phyloP scores from a whole-genome alignment of 1,140 invertebrate species.

The Copidosoma floridanum region DNA sequence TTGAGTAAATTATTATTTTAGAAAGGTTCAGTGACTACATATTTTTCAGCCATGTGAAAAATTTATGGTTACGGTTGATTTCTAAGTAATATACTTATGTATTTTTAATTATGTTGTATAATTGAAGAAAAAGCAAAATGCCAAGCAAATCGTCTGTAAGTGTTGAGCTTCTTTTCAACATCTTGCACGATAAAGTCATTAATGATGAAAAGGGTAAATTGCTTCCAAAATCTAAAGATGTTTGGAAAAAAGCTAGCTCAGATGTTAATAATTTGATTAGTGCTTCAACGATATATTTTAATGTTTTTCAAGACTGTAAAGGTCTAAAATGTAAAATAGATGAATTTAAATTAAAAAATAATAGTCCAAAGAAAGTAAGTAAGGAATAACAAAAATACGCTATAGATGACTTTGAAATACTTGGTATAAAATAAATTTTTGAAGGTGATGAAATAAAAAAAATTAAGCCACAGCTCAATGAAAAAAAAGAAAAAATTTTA shows the following conservation, averaged over 20 bases:
- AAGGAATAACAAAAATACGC: background rate
- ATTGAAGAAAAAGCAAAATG: no score
- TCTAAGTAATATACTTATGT: no score
- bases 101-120: no score
- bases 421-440: background rate
- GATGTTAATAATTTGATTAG: background rate
- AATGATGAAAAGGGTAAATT: background rate
- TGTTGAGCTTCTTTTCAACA: no score
- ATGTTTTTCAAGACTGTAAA: background rate
- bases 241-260: background rate
- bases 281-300: background rate
- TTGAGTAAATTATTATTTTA: no score
- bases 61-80: no score
- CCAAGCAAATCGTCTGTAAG: no score
- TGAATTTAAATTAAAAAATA: background rate
- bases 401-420: background rate
- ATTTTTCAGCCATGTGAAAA: no score
- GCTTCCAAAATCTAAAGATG: background rate
- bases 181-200: background rate
- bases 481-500: background rate
- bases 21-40: no score
- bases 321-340: background rate
- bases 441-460: background rate
- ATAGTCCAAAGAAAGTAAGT: background rate
- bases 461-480: background rate